A percentile compares a stretch with the other conserved stretches of the same genome.
Conservation (phyloP, 2,888 invertebrate species). For the Drosophila histrio region DNA sequence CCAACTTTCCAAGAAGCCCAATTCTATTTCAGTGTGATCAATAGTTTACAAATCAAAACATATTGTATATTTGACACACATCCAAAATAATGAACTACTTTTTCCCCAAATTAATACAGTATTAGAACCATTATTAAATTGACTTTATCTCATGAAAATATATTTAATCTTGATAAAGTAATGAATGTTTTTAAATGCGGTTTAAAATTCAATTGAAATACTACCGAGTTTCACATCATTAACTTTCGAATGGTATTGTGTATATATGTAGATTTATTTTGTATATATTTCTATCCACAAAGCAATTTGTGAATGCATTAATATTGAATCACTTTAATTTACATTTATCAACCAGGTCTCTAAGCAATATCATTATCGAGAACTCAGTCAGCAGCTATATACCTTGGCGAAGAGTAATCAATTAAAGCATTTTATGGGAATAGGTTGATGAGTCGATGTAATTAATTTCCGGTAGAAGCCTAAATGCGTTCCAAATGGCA, state of each 20-base stretch:
- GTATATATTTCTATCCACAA: background rate
- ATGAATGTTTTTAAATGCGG: background rate
- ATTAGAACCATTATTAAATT: too few relatives aligned
- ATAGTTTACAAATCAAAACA: too few relatives aligned
- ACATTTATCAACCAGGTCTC: slow-evolving; percentile 14
- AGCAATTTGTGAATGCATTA: slow-evolving; percentile 14
- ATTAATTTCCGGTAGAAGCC: slow-evolving; percentile 64
- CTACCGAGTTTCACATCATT: background rate
- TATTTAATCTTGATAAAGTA: background rate
- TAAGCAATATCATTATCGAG: slow-evolving; percentile 4
- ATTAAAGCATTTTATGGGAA: slow-evolving; percentile 51
- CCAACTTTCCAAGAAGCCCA: too few relatives aligned
- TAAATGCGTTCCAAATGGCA: slow-evolving; percentile 39
- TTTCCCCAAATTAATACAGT: too few relatives aligned
- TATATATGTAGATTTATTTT: background rate
- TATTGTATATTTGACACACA: too few relatives aligned
- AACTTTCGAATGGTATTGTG: background rate
- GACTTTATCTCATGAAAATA: too few relatives aligned
- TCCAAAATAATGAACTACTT: too few relatives aligned
- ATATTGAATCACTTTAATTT: slow-evolving; percentile 20
- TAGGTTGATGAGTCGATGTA: slow-evolving; percentile 58
- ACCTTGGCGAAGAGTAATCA: slow-evolving; percentile 27
- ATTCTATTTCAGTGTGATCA: too few relatives aligned
- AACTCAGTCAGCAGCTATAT: background rate
- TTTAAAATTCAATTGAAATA: background rate